Percentiles rank a stretch among this genome's conserved stretches.
Evolutionary conservation across 2,888 invertebrate genomes (phyloP).

Genomic region (Orchestes rusci): DNA sequence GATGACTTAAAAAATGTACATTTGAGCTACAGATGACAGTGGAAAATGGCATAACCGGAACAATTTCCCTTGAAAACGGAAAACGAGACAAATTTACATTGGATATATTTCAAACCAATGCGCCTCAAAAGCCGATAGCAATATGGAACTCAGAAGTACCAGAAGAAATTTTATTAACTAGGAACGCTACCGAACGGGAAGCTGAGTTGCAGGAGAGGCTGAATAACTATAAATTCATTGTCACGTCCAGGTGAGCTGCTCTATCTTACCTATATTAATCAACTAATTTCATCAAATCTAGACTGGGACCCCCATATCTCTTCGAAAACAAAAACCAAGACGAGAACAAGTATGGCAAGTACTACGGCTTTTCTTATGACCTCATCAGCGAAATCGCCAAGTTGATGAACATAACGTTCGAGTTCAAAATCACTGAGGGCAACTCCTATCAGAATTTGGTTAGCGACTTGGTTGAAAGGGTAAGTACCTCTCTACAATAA

Average conservation of each 20-base stretch:
- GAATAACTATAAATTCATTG: slow-evolving; percentile 37
- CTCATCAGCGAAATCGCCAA: slow-evolving; percentile 52
- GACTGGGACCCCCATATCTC: slow-evolving; percentile 67
- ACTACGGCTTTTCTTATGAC: slow-evolving; percentile 87
- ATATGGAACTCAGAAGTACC: slow-evolving; percentile 42
- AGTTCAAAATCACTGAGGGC: slow-evolving; percentile 61
- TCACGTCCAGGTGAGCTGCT: slow-evolving; percentile 49
- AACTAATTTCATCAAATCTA: slow-evolving; percentile 28
- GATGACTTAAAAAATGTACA: background rate
- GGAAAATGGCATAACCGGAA: slow-evolving; percentile 50
- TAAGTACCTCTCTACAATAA: slow-evolving; percentile 37
- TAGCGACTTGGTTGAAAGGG: slow-evolving; percentile 66
- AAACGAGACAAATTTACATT: slow-evolving; percentile 55
- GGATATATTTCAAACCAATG: slow-evolving; percentile 56
- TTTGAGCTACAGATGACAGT: slow-evolving; percentile 7
- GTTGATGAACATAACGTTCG: slow-evolving; percentile 31
- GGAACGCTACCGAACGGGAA: slow-evolving; percentile 35
- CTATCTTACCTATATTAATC: background rate
- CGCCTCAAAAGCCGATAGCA: slow-evolving; percentile 49
- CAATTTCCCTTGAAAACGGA: slow-evolving; percentile 60
- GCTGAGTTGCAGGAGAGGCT: slow-evolving; percentile 17
- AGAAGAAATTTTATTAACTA: slow-evolving; percentile 28
- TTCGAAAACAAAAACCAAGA: slow-evolving; percentile 44
- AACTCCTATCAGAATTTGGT: slow-evolving; percentile 62
- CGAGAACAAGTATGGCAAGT: slow-evolving; percentile 67